Percentiles rank a stretch among this genome's conserved stretches.
Evolutionary conservation across 1,140 invertebrate genomes (phyloP).

Genomic region (Eumaeus atala): DNA sequence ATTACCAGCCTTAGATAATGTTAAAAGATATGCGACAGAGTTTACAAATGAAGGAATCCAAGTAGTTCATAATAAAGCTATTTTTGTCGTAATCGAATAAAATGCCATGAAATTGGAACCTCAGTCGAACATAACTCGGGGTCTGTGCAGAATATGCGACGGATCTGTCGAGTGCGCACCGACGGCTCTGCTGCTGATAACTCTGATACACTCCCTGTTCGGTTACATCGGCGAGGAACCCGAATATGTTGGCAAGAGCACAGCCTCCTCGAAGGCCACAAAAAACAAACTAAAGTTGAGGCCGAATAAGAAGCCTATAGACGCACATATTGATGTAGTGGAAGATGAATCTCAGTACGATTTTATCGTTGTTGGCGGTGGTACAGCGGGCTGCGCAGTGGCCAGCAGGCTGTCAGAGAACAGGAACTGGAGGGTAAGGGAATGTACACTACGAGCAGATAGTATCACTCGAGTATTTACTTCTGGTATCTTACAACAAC

Average conservation of each 20-base stretch:
- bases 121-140: constrained; percentile 49
- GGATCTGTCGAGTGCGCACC: constrained; percentile 61
- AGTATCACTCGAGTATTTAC: too few species aligned
- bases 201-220: constrained; percentile 54
- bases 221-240: constrained; percentile 52
- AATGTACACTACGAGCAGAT: too few species aligned
- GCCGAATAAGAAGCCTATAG: too few species aligned
- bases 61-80: background rate
- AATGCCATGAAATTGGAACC: constrained; percentile 52
- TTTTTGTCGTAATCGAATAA: constrained; percentile 14
- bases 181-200: constrained; percentile 58
- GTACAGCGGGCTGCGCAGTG: constrained; percentile 56
- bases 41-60: constrained; percentile 3
- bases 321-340: background rate
- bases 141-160: constrained; percentile 63
- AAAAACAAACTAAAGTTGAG: background rate
- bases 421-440: constrained; percentile 54
- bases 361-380: constrained; percentile 55
- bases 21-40: too few species aligned
- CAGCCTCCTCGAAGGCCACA: constrained; percentile 5
- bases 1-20: too few species aligned
- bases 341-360: constrained; percentile 38
- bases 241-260: constrained; percentile 49
- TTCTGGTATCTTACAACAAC: too few species aligned
- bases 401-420: constrained; percentile 60